Base-by-base conservation (phyloP, 2,888 invertebrate genomes). In the Seira ritae region DNA sequence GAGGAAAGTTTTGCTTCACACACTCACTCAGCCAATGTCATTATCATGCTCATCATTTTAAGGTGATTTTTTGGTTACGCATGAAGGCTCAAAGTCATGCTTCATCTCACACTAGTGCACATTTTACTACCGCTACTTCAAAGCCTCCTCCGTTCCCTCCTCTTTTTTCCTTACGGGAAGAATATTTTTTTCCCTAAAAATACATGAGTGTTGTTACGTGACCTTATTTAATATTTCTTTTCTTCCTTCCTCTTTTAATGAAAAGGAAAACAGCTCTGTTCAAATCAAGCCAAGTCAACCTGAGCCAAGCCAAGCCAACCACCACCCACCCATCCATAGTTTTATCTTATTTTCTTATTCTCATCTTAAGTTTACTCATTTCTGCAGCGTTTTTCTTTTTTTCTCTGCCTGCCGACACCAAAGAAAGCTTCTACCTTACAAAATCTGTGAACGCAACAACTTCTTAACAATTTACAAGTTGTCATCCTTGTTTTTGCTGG, bases 1-100 rank as follows among this genome's bases (percentile, higher is more conserved):
- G 8, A 31, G 31, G 31, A 31, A 31, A 31, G 31, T 31, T n/a
- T n/a, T 31, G 31, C 31, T 31, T 31, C 8, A 31, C 31, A 31
- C 31, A 31, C 31, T 31, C 31, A 31, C 31, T 31, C 2, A 31
- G 22, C 72, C 55, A n/a, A 67, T 37, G 67, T 79, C 79, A 73
- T 80, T 60, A 80, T 65, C 69, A 74, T 69, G 72, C 72, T 79
- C 79, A 80, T 80, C 80, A 80, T 74, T 24, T 62, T 70, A 12
- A 20, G 75, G 65, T 75, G 80, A 75, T 74, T 80, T 80, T 80
- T 17, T 1, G 69, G 74, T 80, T 80, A 80, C 80, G 74, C 80
- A 80, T 80, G 69, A 75, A 80, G 74, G 80, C 80, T 69, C 80
- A 74, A 70, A 70, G 75, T 46, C 74, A 80, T 75, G 80, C 68